Evolutionary conservation across 1,140 invertebrate species (phyloP), one percentile per base, ranked within the genome.

Genomic region (Lithobius niger): DNA sequence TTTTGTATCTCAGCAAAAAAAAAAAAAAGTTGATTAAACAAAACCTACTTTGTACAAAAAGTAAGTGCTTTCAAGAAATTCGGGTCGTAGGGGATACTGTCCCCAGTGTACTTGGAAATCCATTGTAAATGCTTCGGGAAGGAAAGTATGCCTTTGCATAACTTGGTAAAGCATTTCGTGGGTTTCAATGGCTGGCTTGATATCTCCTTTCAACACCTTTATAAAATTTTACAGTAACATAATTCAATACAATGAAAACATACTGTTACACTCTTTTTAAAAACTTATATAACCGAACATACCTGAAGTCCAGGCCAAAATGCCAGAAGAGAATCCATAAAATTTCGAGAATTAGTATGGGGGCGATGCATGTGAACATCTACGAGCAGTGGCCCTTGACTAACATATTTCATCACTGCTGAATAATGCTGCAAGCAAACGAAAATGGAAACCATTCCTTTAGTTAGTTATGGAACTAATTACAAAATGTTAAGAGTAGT

Each of bases 301-400:
- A 94, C 90, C 74, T 96, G 92, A 10, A 98, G 71, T 2, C 95
- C 95, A 1, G 95, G 95, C 94, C 94, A 98, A 74, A 99, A 99
- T 2, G 95, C 95, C 28, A 96, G 73, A 19, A 98, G 71, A 0
- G 95, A 84, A 73, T 98, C 96, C 92, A 99, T 97, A 65, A 95
- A 98, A 71, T 95, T 92, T 58, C 89, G 80, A 0, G 93, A 88
- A 67, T 90, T 91, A n/a, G 88, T 85, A 63, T 90, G 86, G 1
- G 95, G 95, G 64, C 89, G 63, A 69, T 97, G 94, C 95, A 98
- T 98, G 62, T 97, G 90, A n/a, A 99, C 95, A 69, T 97, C 95
- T 36, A 97, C 70, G 62, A 98, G 76, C 76, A 97, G 82, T 3
- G 93, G 93, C 13, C 93, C 93, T 68, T 96, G 86, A 69, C 83